These are phyloP conservation scores for Chymomyza procnemis DNA, from an alignment of 2,888 invertebrate genomes.

Conservation along the genomic window DNA sequence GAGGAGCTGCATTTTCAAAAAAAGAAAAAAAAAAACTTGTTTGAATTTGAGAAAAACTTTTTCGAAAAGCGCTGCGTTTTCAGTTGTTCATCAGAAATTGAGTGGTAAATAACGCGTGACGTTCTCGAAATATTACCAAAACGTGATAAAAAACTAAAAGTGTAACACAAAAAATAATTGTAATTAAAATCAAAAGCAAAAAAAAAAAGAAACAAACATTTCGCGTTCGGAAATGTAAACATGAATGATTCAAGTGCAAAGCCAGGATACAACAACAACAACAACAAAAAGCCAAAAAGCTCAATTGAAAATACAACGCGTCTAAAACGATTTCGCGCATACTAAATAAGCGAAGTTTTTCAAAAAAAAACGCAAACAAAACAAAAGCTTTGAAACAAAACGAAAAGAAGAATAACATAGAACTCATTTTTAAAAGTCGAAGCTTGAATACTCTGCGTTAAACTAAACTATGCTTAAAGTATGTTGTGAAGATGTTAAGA, in stretches of 20 bases:
- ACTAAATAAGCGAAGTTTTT: slow-evolving; percentile 55
- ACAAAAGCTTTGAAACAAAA: not conserved
- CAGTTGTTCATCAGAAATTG: slow-evolving; percentile 38
- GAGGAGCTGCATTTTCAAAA: not conserved
- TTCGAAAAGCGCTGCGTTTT: slow-evolving; percentile 51
- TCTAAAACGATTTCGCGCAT: slow-evolving; percentile 58
- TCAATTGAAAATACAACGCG: slow-evolving; percentile 37
- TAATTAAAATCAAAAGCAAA: not conserved
- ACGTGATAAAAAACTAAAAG: slow-evolving; percentile 27
- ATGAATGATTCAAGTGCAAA: slow-evolving; percentile 37
- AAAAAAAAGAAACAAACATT: slow-evolving; percentile 24
- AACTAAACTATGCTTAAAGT: not conserved
- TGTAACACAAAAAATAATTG: not conserved
- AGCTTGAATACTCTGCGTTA: not conserved
- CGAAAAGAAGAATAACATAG: not conserved
- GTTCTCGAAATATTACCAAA: slow-evolving; percentile 38
- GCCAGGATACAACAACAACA: not conserved
- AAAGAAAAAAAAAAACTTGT: no score
- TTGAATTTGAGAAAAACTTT: slow-evolving; percentile 54
- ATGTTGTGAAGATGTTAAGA: no score
- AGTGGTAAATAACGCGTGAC: slow-evolving; percentile 11
- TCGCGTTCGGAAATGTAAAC: slow-evolving; percentile 46
- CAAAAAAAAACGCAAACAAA: not conserved
- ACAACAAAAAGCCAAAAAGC: slow-evolving; percentile 16
- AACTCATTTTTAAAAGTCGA: slow-evolving; percentile 1